Evolutionary conservation across 2,797 vertebrate species (phyloP).

Genomic region (Sciurus vulgaris): DNA sequence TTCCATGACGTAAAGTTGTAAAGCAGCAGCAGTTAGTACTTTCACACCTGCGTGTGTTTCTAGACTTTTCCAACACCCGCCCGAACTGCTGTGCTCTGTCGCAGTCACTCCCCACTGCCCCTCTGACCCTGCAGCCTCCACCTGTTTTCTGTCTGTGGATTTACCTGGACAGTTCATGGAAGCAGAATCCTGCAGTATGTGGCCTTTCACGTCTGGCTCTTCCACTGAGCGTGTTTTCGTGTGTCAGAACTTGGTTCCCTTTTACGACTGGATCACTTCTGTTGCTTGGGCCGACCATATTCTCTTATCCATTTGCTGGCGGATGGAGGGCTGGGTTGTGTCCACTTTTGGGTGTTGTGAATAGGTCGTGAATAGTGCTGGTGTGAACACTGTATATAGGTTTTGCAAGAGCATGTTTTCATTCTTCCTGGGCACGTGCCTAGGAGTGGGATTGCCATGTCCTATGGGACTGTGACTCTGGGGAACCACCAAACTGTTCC

Average conservation of each 20-base stretch:
- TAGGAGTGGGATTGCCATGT: background rate
- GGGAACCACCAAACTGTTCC: background rate
- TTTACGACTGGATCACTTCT: too few species aligned
- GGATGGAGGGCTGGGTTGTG: background rate
- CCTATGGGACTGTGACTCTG: background rate
- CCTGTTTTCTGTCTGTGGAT: background rate
- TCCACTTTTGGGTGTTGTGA: too few species aligned
- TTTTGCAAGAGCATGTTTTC: background rate
- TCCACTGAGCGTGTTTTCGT: background rate
- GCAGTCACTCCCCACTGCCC: accelerated
- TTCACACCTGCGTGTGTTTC: background rate
- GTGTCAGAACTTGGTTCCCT: background rate
- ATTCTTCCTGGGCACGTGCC: background rate
- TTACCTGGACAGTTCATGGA: background rate
- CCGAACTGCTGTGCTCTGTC: background rate
- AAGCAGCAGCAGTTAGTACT: background rate
- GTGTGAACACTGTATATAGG: background rate
- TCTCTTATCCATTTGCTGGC: background rate
- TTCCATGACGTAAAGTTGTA: background rate
- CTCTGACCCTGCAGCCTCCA: background rate
- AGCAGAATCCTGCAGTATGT: accelerated
- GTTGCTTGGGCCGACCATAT: too few species aligned
- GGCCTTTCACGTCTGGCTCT: background rate
- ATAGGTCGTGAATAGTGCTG: background rate
- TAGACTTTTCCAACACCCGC: too few species aligned